Evolutionary conservation across 2,113 vertebrate species (phyloP).

Genomic region (Harpagus bidentatus): DNA sequence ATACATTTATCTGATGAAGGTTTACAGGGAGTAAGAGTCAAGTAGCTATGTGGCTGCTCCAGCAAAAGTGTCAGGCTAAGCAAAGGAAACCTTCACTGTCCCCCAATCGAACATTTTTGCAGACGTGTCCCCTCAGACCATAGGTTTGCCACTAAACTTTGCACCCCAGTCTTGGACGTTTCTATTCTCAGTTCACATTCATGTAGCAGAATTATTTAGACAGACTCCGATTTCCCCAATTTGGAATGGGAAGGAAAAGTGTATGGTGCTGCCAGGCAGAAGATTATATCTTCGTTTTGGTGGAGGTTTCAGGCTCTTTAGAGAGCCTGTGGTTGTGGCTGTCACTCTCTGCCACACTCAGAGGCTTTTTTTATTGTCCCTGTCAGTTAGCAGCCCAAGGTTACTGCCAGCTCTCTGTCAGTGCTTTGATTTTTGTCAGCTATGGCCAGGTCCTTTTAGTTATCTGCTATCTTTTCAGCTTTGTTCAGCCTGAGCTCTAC

Average conservation of each 20-base stretch:
- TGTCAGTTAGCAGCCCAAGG: constrained; percentile 92
- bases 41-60: neutral
- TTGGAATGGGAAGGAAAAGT: neutral
- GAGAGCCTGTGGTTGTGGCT: constrained; percentile 70
- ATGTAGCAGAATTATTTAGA: neutral
- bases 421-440: constrained; percentile 90
- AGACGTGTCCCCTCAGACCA: neutral
- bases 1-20: neutral
- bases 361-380: constrained; percentile 85
- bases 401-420: constrained; percentile 91
- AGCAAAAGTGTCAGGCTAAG: neutral
- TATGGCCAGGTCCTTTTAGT: constrained; percentile 89
- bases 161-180: neutral
- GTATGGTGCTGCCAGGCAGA: constrained; percentile 29
- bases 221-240: neutral
- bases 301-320: constrained; percentile 58
- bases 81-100: neutral
- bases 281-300: constrained; percentile 59
- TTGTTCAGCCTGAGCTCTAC: constrained; percentile 92
- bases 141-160: neutral
- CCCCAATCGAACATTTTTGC: neutral
- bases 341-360: constrained; percentile 76
- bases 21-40: neutral
- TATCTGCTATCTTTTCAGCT: constrained; percentile 88
- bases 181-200: neutral